Conservation (phyloP, 64 coral and sea anemone species). For the Montipora capricornis region DNA sequence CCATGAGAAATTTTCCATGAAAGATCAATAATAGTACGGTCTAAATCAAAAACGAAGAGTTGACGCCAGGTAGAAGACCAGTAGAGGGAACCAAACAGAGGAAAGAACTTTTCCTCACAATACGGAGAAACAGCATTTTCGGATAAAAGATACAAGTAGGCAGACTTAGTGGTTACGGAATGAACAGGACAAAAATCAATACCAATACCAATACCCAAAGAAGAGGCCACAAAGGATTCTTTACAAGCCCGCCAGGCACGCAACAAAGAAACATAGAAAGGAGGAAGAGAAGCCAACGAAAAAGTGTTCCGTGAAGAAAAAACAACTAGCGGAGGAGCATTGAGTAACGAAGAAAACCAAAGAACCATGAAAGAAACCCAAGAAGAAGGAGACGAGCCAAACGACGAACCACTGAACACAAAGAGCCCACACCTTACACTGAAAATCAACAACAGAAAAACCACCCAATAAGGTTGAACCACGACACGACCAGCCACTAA, state of each 20-base stretch:
- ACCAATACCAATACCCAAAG: background rate
- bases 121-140: background rate
- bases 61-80: no score
- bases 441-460: background rate
- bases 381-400: no score
- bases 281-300: background rate
- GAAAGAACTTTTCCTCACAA: background rate
- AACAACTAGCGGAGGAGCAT: background rate
- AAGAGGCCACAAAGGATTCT: background rate
- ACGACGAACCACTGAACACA: background rate
- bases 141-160: background rate
- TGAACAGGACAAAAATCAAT: no score
- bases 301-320: background rate
- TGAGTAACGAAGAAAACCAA: background rate
- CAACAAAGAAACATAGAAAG: background rate
- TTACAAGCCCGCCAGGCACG: background rate
- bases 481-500: no score
- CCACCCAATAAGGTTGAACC: background rate
- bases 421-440: background rate
- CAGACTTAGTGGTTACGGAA: background rate
- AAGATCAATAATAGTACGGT: no score
- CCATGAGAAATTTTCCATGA: no score
- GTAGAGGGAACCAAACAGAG: background rate
- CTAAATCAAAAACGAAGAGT: no score
- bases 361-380: no score